Percentiles rank a stretch among this genome's conserved stretches.
Evolutionary conservation across 2,113 vertebrate genomes (phyloP).

Genomic region (Carollia perspicillata): DNA sequence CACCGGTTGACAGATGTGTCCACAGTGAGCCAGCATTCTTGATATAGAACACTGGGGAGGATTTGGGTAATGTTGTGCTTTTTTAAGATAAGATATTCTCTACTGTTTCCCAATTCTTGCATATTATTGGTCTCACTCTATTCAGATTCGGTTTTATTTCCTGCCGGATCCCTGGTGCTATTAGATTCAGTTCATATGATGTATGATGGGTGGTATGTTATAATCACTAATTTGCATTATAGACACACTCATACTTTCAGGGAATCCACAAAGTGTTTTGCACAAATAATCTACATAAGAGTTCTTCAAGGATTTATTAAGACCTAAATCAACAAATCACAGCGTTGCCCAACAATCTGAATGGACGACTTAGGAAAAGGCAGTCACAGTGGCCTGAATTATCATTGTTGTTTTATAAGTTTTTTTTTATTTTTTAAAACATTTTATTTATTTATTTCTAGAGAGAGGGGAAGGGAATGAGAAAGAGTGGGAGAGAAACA

Average conservation of each 20-base stretch:
- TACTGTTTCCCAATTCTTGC: neutral
- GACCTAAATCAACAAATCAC: neutral
- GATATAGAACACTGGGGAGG: neutral
- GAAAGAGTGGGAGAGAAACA: no score
- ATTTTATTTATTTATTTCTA: no score
- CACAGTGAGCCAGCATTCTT: neutral
- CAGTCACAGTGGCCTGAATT: neutral
- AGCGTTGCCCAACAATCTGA: neutral
- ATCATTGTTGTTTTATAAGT: neutral
- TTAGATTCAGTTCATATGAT: neutral
- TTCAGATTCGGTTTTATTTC: neutral
- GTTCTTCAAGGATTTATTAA: neutral
- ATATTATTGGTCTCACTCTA: neutral
- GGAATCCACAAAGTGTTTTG: neutral
- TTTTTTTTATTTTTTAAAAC: no score
- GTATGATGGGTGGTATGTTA: neutral
- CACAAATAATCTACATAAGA: neutral
- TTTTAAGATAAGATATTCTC: neutral
- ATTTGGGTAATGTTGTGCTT: neutral
- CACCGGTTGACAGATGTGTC: neutral
- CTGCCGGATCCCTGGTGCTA: neutral
- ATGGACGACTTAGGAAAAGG: neutral
- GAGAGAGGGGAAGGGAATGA: no score
- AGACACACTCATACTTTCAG: neutral
- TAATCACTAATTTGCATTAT: neutral